A percentile compares a stretch with the other conserved stretches of the same genome.
Evolutionary conservation across 2,888 invertebrate species (phyloP).

Genomic region (Diadegma fenestrale): DNA sequence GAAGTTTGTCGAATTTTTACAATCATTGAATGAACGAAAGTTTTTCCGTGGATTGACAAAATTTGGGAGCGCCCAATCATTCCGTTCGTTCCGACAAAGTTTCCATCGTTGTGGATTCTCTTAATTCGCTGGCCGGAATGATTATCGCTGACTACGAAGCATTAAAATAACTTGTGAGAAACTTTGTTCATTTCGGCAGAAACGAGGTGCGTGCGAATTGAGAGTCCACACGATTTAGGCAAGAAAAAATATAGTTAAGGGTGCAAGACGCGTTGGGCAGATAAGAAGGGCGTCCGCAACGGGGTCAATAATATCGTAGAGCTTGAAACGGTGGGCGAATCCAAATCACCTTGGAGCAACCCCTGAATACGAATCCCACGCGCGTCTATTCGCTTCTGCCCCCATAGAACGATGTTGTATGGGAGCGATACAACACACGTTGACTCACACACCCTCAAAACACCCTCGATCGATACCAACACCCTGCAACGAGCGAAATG

Average conservation of each 20-base stretch:
- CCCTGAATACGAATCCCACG: constrained; percentile 48
- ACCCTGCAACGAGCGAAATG: constrained; percentile 62
- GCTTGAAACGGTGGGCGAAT: constrained; percentile 68
- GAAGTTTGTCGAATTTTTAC: too few species aligned
- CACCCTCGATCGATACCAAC: constrained; percentile 61
- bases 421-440: constrained; percentile 47
- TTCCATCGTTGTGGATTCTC: too few species aligned
- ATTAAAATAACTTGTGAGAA: not conserved
- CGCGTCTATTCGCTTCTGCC: constrained; percentile 55
- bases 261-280: constrained; percentile 9
- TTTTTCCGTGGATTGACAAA: too few species aligned
- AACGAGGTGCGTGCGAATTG: not conserved
- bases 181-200: not conserved
- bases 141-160: too few species aligned
- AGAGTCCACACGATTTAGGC: not conserved
- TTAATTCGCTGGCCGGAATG: too few species aligned
- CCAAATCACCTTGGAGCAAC: constrained; percentile 70
- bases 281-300: constrained; percentile 41
- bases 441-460: constrained; percentile 24
- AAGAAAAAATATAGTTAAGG: constrained; percentile 27
- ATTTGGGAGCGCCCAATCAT: too few species aligned
- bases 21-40: too few species aligned
- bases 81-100: too few species aligned
- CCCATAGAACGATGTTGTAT: not conserved
- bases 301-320: constrained; percentile 71